Evolutionary conservation across 2,113 vertebrate genomes (phyloP).

Genomic region (Passerina amoena): DNA sequence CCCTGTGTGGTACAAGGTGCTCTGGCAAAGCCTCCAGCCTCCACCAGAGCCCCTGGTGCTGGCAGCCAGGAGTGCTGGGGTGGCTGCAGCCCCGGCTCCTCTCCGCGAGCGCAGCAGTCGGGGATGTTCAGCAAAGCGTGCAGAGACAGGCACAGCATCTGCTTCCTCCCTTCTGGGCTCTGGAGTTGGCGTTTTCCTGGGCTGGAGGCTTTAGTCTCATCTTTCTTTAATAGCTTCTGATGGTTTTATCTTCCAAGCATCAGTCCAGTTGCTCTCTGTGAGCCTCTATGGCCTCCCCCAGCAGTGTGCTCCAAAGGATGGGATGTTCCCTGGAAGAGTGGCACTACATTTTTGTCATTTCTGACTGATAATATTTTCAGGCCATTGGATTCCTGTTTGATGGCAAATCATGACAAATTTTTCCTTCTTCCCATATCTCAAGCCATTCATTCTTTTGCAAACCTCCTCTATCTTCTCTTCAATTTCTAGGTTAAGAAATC

Average conservation of each 20-base stretch:
- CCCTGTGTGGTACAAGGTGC: background rate
- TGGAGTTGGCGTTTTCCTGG: background rate
- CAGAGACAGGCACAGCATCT: background rate
- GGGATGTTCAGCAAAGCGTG: background rate
- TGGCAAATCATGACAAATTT: background rate
- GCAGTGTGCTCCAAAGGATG: background rate
- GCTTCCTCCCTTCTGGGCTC: background rate
- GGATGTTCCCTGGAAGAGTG: background rate
- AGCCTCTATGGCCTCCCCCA: background rate
- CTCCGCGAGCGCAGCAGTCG: rapidly evolving
- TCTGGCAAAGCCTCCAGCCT: background rate
- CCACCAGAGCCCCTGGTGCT: background rate
- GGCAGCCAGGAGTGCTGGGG: background rate
- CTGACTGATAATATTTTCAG: background rate
- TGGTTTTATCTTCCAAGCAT: background rate
- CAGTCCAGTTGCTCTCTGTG: background rate
- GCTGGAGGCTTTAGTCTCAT: slow-evolving; percentile 1
- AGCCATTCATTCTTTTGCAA: background rate
- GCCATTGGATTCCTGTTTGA: background rate
- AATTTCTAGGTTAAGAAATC: background rate
- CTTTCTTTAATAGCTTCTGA: background rate
- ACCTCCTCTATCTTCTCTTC: background rate
- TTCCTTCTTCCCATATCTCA: background rate
- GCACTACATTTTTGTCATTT: background rate
- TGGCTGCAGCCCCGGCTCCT: background rate